Evolutionary conservation across 2,113 vertebrate species (phyloP).

Genomic region (Xiphorhynchus elegans): DNA sequence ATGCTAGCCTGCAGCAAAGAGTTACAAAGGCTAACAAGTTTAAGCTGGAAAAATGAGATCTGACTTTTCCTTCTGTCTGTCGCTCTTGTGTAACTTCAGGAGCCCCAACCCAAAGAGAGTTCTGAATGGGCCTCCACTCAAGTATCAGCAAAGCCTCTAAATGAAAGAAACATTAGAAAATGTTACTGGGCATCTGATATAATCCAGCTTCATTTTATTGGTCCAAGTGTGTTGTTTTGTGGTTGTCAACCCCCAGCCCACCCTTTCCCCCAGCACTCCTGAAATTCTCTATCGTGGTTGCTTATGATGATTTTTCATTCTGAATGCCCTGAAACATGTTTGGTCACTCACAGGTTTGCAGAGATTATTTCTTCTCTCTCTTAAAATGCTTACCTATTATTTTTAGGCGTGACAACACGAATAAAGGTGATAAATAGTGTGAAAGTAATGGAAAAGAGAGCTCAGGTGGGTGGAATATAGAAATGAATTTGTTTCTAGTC

Average conservation of each 20-base stretch:
- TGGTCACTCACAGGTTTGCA: background rate
- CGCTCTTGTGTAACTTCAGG: background rate
- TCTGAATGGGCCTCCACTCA: background rate
- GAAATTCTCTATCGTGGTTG: background rate
- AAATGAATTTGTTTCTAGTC: background rate
- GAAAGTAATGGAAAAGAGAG: background rate
- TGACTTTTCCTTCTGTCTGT: background rate
- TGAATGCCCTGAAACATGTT: background rate
- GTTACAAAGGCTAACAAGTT: background rate
- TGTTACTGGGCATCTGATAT: background rate
- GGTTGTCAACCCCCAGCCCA: background rate
- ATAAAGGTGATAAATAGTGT: background rate
- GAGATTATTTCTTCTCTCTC: background rate
- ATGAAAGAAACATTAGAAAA: background rate
- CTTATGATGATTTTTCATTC: background rate
- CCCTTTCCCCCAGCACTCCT: rapidly evolving
- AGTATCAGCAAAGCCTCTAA: background rate
- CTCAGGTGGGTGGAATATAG: background rate
- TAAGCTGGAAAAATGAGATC: background rate
- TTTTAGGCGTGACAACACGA: background rate
- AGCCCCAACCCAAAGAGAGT: background rate
- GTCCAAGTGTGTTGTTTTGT: background rate
- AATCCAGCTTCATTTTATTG: background rate
- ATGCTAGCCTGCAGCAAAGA: background rate
- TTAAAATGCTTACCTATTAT: background rate